These are phyloP conservation scores for Lamellibrachia satsuma DNA, from an alignment of 2,888 invertebrate species.

Conservation along the genomic window DNA sequence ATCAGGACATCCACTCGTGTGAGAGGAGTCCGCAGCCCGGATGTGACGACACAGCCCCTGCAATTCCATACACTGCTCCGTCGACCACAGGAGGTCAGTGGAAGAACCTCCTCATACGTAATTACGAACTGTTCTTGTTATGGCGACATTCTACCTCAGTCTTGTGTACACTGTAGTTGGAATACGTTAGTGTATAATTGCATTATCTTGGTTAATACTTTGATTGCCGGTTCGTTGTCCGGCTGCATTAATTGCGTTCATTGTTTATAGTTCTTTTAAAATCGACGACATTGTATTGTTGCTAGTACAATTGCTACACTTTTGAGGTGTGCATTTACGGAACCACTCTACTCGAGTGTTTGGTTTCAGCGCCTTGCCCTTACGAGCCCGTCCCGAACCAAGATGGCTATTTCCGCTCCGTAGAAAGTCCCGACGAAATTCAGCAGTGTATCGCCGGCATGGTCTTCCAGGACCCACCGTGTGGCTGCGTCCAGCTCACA, in stretches of 20 bases:
- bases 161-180: too few species aligned
- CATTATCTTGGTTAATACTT: too few species aligned
- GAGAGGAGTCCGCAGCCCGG: background rate
- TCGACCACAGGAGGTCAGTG: background rate
- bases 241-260: too few species aligned
- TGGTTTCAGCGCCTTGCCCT: background rate
- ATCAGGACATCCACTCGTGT: conserved; percentile 13
- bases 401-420: background rate
- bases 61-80: background rate
- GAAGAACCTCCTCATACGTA: background rate
- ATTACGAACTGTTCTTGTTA: too few species aligned
- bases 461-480: background rate
- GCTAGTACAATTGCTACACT: background rate
- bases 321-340: background rate
- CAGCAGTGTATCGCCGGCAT: background rate
- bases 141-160: too few species aligned
- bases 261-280: too few species aligned
- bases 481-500: background rate
- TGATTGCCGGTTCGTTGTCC: background rate
- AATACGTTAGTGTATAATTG: too few species aligned
- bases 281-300: too few species aligned
- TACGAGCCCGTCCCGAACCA: background rate
- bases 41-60: conserved; percentile 14
- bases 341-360: background rate
- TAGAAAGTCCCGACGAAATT: background rate